Percentiles rank a stretch among this genome's conserved stretches.
Conservation (phyloP, 2,113 vertebrate genomes). For the Crotalus helleri region DNA sequence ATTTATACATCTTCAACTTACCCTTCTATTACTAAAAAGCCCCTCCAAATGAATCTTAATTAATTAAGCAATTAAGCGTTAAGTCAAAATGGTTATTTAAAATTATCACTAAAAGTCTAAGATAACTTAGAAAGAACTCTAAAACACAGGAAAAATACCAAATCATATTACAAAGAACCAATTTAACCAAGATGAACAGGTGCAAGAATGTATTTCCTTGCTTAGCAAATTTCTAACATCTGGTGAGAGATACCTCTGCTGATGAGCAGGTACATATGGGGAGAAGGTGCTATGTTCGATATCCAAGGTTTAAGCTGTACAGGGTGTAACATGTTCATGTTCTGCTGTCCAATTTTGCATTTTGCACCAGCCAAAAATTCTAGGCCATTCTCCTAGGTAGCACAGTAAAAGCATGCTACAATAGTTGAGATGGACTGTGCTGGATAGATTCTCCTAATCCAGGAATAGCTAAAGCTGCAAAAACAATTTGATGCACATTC, state of each 20-base stretch:
- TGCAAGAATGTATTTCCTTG: background rate
- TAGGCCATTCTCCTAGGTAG: background rate
- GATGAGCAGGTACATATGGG: background rate
- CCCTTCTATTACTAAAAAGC: background rate
- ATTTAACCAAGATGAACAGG: background rate
- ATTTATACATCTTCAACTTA: background rate
- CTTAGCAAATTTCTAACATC: background rate
- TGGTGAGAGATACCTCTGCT: background rate
- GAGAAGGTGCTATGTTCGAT: background rate
- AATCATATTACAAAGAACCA: background rate
- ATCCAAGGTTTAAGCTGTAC: background rate
- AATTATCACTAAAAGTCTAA: background rate
- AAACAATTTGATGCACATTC: background rate
- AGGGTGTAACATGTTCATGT: background rate
- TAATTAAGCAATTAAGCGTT: background rate
- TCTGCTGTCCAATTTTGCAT: background rate
- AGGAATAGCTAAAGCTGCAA: background rate
- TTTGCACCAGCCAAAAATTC: background rate
- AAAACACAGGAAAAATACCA: background rate
- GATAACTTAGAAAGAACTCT: background rate
- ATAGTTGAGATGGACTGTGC: background rate
- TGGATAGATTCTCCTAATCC: background rate
- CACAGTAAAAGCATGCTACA: background rate
- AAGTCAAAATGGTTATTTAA: background rate
- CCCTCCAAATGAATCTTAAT: background rate